phyloP scores from a whole-genome alignment of 2,113 vertebrate species.

The Scophthalmus maximus region DNA sequence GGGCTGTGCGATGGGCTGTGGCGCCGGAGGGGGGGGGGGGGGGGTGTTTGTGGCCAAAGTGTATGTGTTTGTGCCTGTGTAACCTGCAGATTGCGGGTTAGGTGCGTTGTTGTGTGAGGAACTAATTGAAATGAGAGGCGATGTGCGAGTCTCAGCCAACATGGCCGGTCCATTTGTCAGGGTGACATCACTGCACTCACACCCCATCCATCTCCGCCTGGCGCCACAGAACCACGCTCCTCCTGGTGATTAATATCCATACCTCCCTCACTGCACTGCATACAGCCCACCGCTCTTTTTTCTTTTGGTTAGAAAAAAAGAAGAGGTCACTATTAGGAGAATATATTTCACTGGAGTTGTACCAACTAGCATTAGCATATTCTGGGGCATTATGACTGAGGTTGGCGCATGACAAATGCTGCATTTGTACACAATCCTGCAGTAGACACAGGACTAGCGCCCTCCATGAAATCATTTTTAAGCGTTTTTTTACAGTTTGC shows the following conservation, averaged over 20 bases:
- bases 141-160: slow-evolving; percentile 85
- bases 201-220: slow-evolving; percentile 84
- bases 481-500: background rate
- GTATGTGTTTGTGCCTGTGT: slow-evolving; percentile 62
- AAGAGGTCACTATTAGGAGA: background rate
- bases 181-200: slow-evolving; percentile 87
- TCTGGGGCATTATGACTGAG: background rate
- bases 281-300: slow-evolving; percentile 18
- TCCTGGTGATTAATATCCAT: slow-evolving; percentile 86
- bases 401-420: background rate
- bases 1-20: slow-evolving; percentile 41
- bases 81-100: slow-evolving; percentile 69
- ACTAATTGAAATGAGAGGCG: slow-evolving; percentile 90
- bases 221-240: slow-evolving; percentile 76
- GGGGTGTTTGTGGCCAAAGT: slow-evolving; percentile 54
- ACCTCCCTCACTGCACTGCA: slow-evolving; percentile 64
- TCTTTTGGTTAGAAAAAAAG: background rate
- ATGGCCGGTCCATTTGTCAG: slow-evolving; percentile 85
- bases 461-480: background rate
- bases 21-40: slow-evolving; percentile 22
- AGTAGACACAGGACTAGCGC: background rate
- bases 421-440: background rate
- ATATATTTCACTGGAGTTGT: background rate
- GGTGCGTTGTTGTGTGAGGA: slow-evolving; percentile 74
- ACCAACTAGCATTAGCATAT: background rate